Evolutionary conservation across 2,888 invertebrate species (phyloP).

Genomic region (Deroplatys truncata): DNA sequence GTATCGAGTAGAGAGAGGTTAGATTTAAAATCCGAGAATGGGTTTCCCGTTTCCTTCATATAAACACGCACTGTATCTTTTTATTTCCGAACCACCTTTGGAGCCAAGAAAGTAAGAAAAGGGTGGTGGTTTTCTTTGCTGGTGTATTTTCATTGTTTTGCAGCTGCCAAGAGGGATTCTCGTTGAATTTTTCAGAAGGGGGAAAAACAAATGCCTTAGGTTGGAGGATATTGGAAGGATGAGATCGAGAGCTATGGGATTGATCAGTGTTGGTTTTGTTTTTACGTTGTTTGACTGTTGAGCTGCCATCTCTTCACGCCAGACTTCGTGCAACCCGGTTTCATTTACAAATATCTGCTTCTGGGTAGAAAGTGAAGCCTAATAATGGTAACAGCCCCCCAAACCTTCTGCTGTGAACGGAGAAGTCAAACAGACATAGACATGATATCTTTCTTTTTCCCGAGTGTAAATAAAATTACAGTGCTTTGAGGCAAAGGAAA

Average conservation of each 20-base stretch:
- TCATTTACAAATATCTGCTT: neutral
- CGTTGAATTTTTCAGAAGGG: slow-evolving; percentile 11
- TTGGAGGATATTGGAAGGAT: neutral
- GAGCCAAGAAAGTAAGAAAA: neutral
- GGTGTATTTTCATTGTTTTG: neutral
- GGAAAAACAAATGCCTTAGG: neutral
- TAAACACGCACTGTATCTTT: neutral
- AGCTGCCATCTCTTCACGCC: neutral
- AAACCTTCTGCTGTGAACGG: neutral
- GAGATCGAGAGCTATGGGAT: neutral
- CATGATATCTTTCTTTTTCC: neutral
- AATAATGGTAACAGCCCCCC: neutral
- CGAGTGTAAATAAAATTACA: neutral
- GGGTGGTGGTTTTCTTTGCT: neutral
- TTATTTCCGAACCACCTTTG: neutral
- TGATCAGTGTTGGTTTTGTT: neutral
- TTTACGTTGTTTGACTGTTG: neutral
- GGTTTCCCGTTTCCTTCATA: neutral
- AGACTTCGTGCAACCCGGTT: neutral
- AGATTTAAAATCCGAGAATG: neutral
- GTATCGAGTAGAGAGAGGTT: neutral
- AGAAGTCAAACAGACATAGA: neutral
- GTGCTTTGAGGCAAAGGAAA: neutral
- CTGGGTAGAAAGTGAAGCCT: neutral
- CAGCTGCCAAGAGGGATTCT: neutral